Conservation (phyloP, 1,140 invertebrate species). For the Drosophila pandora region DNA sequence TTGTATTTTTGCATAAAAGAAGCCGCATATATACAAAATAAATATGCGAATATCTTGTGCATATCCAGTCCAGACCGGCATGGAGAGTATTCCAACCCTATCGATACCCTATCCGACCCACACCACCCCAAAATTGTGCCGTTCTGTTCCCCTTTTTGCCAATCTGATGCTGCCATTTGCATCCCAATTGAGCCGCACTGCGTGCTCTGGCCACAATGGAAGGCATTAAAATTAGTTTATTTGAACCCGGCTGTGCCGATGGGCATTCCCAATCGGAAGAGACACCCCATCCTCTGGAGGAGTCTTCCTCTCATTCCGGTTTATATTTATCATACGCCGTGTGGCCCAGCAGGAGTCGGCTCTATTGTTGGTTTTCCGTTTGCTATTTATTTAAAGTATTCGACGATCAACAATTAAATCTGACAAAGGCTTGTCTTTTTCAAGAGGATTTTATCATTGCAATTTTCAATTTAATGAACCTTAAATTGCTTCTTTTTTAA, state of each 20-base stretch:
- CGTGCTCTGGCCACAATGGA: conserved; percentile 62
- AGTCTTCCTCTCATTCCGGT: not conserved
- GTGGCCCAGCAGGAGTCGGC: conserved; percentile 27
- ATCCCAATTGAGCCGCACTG: conserved; percentile 72
- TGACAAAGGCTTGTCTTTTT: not conserved
- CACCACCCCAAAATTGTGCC: not conserved
- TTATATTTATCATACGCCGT: conserved; percentile 58
- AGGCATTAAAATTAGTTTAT: conserved; percentile 81
- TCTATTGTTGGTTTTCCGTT: conserved; percentile 33
- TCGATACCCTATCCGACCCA: no score
- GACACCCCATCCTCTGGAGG: not conserved
- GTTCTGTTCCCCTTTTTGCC: not conserved
- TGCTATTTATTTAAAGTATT: conserved; percentile 44
- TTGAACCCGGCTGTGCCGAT: conserved; percentile 55
- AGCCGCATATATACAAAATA: conserved; percentile 50
- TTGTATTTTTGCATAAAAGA: conserved; percentile 9
- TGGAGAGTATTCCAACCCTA: no score
- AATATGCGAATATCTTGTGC: conserved; percentile 42
- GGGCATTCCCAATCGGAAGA: conserved; percentile 47
- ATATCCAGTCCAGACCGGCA: not conserved
- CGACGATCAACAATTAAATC: conserved; percentile 9
- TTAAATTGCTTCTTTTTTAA: conserved; percentile 12
- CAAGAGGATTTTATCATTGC: conserved; percentile 16
- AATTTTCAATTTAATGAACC: not conserved
- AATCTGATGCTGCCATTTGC: conserved; percentile 48